These are phyloP conservation scores for Thrips palmi DNA, from an alignment of 1,140 invertebrate genomes.

Conservation along the genomic window DNA sequence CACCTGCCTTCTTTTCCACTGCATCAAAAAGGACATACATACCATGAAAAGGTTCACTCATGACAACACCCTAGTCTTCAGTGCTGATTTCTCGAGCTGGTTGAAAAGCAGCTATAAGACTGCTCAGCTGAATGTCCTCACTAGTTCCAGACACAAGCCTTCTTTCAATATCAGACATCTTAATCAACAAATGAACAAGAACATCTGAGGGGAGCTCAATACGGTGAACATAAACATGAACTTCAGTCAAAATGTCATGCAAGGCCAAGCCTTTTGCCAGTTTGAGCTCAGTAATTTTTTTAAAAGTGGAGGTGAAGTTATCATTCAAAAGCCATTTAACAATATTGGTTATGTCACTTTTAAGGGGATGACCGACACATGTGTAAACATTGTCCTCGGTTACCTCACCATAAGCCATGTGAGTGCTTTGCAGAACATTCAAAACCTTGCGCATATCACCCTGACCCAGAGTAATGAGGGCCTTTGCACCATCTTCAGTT, in stretches of 20 bases:
- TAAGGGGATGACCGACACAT: slow-evolving; percentile 89
- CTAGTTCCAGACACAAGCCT: slow-evolving; percentile 32
- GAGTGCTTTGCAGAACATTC: slow-evolving; percentile 89
- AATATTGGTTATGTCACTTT: slow-evolving; percentile 76
- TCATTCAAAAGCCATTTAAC: slow-evolving; percentile 80
- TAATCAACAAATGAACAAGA: slow-evolving; percentile 32
- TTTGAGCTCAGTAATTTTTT: slow-evolving; percentile 70
- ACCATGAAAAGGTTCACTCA: too few species aligned
- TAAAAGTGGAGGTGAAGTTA: slow-evolving; percentile 56
- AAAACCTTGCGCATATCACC: slow-evolving; percentile 98
- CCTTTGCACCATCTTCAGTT: slow-evolving; percentile 79
- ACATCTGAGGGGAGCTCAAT: slow-evolving; percentile 38
- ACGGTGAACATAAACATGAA: slow-evolving; percentile 69
- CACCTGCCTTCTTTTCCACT: too few species aligned
- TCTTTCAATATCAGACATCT: slow-evolving; percentile 40
- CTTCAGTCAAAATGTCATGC: slow-evolving; percentile 75
- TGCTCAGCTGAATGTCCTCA: slow-evolving; percentile 40
- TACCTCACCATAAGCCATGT: slow-evolving; percentile 66
- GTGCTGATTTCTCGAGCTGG: slow-evolving; percentile 23
- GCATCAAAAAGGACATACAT: too few species aligned
- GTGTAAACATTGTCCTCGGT: slow-evolving; percentile 86
- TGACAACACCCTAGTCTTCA: too few species aligned
- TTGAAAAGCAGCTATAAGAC: slow-evolving; percentile 34
- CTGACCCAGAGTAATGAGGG: slow-evolving; percentile 70
- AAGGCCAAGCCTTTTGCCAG: slow-evolving; percentile 73